These are phyloP conservation scores for Neoascia interrupta DNA, from an alignment of 2,888 invertebrate genomes.

Conservation along the genomic window DNA sequence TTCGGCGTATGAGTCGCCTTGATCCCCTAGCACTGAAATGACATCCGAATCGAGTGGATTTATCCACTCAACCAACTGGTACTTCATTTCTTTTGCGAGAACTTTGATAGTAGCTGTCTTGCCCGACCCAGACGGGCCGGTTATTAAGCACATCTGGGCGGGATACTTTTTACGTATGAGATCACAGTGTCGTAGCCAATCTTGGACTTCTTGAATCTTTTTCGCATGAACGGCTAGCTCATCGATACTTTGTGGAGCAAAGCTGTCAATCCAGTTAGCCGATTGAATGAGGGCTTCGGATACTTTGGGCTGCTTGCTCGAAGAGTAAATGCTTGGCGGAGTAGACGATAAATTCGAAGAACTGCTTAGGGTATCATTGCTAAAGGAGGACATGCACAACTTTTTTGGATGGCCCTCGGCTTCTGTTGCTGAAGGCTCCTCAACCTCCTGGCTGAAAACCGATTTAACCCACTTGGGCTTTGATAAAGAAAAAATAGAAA, in stretches of 20 bases:
- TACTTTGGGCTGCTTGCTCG: too few relatives aligned
- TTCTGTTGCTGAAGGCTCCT: background rate
- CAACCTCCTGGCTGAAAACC: slow-evolving; percentile 72
- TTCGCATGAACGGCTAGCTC: slow-evolving; percentile 88
- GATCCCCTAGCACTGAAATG: slow-evolving; percentile 77
- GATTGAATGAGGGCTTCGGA: slow-evolving; percentile 19
- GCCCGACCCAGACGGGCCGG: slow-evolving; percentile 92
- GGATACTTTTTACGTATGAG: slow-evolving; percentile 73
- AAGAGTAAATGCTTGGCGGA: background rate
- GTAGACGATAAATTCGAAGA: background rate
- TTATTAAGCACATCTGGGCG: slow-evolving; percentile 84
- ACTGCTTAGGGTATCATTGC: background rate
- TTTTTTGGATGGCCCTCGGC: too few relatives aligned
- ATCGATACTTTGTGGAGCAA: slow-evolving; percentile 82
- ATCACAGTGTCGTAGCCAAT: slow-evolving; percentile 82
- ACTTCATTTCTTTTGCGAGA: slow-evolving; percentile 83
- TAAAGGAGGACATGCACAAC: slow-evolving; percentile 24
- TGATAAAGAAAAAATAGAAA: background rate
- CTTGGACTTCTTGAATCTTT: slow-evolving; percentile 86
- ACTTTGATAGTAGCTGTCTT: slow-evolving; percentile 88
- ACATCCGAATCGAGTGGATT: slow-evolving; percentile 87
- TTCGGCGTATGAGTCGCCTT: slow-evolving; percentile 74
- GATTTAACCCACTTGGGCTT: slow-evolving; percentile 75
- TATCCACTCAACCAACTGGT: slow-evolving; percentile 86
- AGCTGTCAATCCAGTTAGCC: slow-evolving; percentile 82